phyloP scores from a whole-genome alignment of 2,113 vertebrate genomes.

The Urocitellus parryii region DNA sequence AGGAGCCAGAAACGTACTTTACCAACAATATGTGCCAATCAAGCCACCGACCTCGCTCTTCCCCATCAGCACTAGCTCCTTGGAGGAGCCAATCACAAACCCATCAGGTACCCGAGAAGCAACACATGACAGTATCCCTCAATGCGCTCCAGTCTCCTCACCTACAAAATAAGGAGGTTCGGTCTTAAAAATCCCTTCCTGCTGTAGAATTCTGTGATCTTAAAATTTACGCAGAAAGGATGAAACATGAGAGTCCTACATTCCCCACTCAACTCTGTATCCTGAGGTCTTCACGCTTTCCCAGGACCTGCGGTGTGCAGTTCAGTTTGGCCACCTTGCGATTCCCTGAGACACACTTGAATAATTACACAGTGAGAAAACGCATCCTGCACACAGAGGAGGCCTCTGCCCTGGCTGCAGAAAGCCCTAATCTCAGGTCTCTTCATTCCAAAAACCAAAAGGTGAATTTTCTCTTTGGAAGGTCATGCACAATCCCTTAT shows the following conservation, averaged over 20 bases:
- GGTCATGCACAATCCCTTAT: background rate
- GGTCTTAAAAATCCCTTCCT: background rate
- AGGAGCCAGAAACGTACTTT: rapidly evolving
- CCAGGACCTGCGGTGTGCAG: background rate
- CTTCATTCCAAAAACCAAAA: background rate
- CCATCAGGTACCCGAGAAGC: background rate
- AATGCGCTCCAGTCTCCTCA: background rate
- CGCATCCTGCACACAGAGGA: background rate
- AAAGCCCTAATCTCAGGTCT: background rate
- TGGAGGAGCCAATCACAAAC: background rate
- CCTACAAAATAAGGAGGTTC: background rate
- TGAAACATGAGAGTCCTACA: background rate
- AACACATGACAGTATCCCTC: background rate
- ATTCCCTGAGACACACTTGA: background rate
- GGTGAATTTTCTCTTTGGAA: background rate
- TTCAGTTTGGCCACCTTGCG: background rate
- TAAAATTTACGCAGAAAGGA: background rate
- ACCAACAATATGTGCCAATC: no score
- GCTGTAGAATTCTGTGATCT: background rate
- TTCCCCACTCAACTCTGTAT: background rate
- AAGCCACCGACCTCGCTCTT: background rate
- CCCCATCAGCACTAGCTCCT: background rate
- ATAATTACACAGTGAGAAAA: background rate
- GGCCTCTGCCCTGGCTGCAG: background rate
- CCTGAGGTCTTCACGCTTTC: background rate